Conservation (phyloP, 1,140 invertebrate genomes). For the Solenopsis invicta region DNA sequence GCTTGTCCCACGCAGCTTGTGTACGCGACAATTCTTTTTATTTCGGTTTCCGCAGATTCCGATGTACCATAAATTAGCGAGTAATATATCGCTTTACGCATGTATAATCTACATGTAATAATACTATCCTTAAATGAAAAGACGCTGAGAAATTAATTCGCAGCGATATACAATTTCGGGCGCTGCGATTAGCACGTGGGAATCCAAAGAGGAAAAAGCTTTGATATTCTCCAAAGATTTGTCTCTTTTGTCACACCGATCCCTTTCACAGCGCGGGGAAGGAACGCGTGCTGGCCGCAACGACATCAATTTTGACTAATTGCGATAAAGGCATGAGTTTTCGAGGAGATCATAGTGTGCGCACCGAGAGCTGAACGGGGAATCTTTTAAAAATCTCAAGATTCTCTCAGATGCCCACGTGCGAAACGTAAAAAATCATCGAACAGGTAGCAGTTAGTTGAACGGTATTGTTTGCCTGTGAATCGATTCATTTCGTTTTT, state of each 20-base stretch:
- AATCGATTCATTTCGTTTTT: constrained; percentile 40
- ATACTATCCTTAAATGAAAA: constrained; percentile 36
- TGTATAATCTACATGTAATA: constrained; percentile 35
- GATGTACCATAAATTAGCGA: constrained; percentile 31
- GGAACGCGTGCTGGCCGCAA: constrained; percentile 21
- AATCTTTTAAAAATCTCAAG: constrained; percentile 8
- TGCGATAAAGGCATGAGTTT: constrained; percentile 12
- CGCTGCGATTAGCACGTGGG: constrained; percentile 15
- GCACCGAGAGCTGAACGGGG: background rate
- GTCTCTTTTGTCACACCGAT: background rate
- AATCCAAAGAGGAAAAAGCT: background rate
- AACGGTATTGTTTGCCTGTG: constrained; percentile 50
- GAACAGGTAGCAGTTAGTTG: constrained; percentile 40
- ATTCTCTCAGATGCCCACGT: background rate
- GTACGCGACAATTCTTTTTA: constrained; percentile 8
- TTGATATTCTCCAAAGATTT: constrained; percentile 14
- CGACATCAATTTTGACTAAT: constrained; percentile 31
- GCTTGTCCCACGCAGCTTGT: constrained; percentile 16
- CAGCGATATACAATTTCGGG: constrained; percentile 32
- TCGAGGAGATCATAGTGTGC: background rate
- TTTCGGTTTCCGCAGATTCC: constrained; percentile 34
- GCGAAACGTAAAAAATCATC: constrained; percentile 29
- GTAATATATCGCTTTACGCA: constrained; percentile 33
- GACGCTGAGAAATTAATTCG: constrained; percentile 35
- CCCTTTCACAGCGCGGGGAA: background rate